phyloP scores from a whole-genome alignment of 1,140 invertebrate species.

The Battus philenor region DNA sequence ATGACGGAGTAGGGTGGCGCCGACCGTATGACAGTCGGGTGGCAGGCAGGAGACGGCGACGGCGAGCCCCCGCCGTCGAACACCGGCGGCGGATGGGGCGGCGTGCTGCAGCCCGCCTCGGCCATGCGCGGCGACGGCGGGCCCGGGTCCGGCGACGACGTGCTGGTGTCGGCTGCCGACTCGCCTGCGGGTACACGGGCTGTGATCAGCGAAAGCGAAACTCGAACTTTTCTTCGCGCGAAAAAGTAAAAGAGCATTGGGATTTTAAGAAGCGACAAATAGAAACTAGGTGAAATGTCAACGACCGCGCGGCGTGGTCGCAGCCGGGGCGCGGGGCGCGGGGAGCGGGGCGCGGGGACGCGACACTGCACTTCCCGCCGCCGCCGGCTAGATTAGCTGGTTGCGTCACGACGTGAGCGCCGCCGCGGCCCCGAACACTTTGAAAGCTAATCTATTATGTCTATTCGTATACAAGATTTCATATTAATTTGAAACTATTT shows the following conservation, averaged over 20 bases:
- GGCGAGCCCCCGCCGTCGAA: conserved; percentile 72
- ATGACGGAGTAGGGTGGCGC: conserved; percentile 68
- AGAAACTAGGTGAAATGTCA: conserved; percentile 75
- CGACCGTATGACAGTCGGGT: conserved; percentile 76
- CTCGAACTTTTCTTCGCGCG: conserved; percentile 26
- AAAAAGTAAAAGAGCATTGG: conserved; percentile 50
- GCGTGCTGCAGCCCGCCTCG: conserved; percentile 72
- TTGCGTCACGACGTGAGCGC: conserved; percentile 66
- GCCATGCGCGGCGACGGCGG: conserved; percentile 85
- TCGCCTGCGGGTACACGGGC: conserved; percentile 79
- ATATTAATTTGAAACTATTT: conserved; percentile 1
- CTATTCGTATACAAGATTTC: conserved; percentile 19
- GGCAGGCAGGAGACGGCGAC: conserved; percentile 65
- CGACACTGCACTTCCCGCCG: conserved; percentile 75
- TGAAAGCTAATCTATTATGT: conserved; percentile 53
- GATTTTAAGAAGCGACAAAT: conserved; percentile 63
- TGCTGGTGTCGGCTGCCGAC: conserved; percentile 92
- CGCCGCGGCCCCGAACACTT: conserved; percentile 38
- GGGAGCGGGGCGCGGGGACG: conserved; percentile 65
- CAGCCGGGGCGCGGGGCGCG: conserved; percentile 59
- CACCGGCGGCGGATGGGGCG: conserved; percentile 72
- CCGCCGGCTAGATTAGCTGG: conserved; percentile 72
- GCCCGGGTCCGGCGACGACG: conserved; percentile 89
- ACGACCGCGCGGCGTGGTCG: conserved; percentile 66
- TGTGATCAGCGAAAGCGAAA: conserved; percentile 32